A percentile compares a stretch with the other conserved stretches of the same genome.
phyloP scores from a whole-genome alignment of 2,797 vertebrate genomes.

The Tadarida brasiliensis region DNA sequence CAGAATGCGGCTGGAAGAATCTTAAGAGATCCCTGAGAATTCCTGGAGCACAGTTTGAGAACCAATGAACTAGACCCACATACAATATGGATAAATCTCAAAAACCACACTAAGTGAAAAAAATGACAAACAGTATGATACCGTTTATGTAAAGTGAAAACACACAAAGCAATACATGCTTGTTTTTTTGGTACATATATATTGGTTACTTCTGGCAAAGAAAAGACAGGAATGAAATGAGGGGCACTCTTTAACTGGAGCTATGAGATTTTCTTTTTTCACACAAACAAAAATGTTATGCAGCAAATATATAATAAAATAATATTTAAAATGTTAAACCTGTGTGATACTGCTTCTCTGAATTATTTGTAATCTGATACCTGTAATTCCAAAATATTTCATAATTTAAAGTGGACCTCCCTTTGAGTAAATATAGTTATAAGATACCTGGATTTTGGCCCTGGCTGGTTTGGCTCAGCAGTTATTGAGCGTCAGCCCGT shows the following conservation, averaged over 20 bases:
- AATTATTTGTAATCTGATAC: background rate
- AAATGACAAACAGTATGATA: background rate
- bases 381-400: conserved; percentile 38
- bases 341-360: background rate
- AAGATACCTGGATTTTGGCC: conserved; percentile 55
- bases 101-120: conserved; percentile 51
- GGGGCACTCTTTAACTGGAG: background rate
- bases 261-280: conserved; percentile 27
- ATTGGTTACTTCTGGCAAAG: background rate
- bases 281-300: conserved; percentile 42
- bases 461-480: background rate
- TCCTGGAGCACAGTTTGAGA: conserved; percentile 44
- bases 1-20: conserved; percentile 33
- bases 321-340: conserved; percentile 32
- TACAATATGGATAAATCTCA: background rate
- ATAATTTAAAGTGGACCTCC: conserved; percentile 53
- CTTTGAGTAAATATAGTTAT: conserved; percentile 30
- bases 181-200: conserved; percentile 12
- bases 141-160: conserved; percentile 44
- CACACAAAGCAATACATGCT: background rate
- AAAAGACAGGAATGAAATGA: background rate
- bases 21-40: conserved; percentile 7
- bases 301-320: conserved; percentile 39
- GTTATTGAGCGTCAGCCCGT: background rate
- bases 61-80: background rate